These are phyloP conservation scores for Sylvia atricapilla DNA, from an alignment of 2,113 vertebrate genomes.

Conservation along the genomic window DNA sequence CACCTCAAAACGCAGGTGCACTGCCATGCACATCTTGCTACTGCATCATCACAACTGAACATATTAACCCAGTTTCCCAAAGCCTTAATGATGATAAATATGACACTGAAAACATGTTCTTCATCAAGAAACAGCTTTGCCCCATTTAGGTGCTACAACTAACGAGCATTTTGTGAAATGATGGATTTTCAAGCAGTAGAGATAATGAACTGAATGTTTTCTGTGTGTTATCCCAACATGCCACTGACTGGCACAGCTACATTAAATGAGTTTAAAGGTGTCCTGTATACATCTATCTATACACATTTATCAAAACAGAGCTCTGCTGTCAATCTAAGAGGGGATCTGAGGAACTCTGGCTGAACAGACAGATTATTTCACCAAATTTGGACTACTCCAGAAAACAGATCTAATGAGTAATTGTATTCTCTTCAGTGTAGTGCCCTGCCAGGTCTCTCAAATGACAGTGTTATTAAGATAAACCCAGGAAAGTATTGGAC, in stretches of 20 bases:
- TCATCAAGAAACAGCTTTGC: background rate
- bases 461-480: background rate
- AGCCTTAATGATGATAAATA: background rate
- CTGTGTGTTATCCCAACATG: background rate
- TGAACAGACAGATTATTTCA: background rate
- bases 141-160: background rate
- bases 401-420: background rate
- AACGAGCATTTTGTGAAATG: background rate
- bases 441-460: background rate
- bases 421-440: background rate
- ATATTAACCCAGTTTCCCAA: background rate
- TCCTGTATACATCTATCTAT: background rate
- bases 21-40: background rate
- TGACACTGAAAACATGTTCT: background rate
- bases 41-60: background rate
- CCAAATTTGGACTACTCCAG: background rate
- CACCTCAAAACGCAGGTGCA: constrained; percentile 7
- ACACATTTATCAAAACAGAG: background rate
- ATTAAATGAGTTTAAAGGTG: background rate
- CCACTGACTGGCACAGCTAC: background rate
- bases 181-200: background rate
- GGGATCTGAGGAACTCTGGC: background rate
- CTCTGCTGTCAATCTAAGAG: background rate
- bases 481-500: background rate
- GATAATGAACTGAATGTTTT: background rate